Evolutionary conservation across 1,140 invertebrate genomes (phyloP).

Genomic region (Anthonomus grandis): DNA sequence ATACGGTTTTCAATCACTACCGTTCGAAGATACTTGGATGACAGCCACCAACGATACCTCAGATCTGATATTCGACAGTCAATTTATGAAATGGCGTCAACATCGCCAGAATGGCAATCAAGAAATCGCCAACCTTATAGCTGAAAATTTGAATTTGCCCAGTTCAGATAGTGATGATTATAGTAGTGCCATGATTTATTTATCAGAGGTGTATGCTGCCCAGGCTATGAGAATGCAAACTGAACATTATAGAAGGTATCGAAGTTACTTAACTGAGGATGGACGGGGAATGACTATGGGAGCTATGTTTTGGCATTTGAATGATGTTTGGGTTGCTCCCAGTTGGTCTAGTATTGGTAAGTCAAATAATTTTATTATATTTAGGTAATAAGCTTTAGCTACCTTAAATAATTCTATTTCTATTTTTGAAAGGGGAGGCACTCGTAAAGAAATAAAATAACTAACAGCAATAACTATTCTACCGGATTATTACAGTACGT

Average conservation of each 20-base stretch:
- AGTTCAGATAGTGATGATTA: constrained; percentile 51
- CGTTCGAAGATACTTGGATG: constrained; percentile 62
- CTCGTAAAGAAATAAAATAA: too few species aligned
- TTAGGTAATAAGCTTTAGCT: too few species aligned
- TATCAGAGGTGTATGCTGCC: constrained; percentile 85
- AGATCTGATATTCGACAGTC: constrained; percentile 62
- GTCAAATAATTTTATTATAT: too few species aligned
- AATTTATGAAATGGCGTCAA: constrained; percentile 72
- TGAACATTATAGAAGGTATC: constrained; percentile 74
- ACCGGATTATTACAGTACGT: too few species aligned
- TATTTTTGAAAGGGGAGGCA: too few species aligned
- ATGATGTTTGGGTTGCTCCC: constrained; percentile 97
- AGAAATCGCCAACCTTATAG: constrained; percentile 59
- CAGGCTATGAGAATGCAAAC: constrained; percentile 83
- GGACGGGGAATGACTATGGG: constrained; percentile 87
- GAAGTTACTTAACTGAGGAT: constrained; percentile 53
- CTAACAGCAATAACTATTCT: too few species aligned
- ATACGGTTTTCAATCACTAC: constrained; percentile 91
- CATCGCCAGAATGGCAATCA: constrained; percentile 72
- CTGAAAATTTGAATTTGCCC: constrained; percentile 59
- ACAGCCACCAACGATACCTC: constrained; percentile 52
- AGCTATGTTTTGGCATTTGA: constrained; percentile 97
- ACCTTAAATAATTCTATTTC: too few species aligned
- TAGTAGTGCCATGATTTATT: constrained; percentile 61
- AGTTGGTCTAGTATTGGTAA: constrained; percentile 85